Percentiles rank a stretch among this genome's conserved stretches.
These are phyloP conservation scores for Plagiodera versicolora DNA, from an alignment of 2,888 invertebrate genomes.

Conservation along the genomic window DNA sequence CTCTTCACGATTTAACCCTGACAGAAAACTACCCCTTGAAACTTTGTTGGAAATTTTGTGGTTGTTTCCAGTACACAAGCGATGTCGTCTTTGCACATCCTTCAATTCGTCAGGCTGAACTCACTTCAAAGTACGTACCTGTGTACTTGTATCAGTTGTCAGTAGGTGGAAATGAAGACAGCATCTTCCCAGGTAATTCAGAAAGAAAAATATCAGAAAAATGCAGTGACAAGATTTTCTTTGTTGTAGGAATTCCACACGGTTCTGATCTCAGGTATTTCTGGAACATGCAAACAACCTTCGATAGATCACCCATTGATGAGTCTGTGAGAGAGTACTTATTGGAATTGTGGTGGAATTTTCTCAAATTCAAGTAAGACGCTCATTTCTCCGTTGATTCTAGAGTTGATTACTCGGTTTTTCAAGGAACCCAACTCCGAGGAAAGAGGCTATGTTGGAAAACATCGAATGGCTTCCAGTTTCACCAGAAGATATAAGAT, in stretches of 20 bases:
- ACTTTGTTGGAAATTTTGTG: too few relatives aligned
- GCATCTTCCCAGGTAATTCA: not conserved
- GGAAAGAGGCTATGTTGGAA: conserved; percentile 6
- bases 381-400: too few relatives aligned
- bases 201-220: too few relatives aligned
- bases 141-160: conserved; percentile 20
- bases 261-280: conserved; percentile 5
- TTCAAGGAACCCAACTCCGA: conserved; percentile 19
- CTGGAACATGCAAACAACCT: not conserved
- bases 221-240: too few relatives aligned
- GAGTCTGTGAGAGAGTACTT: conserved; percentile 4
- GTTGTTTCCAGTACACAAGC: conserved; percentile 12
- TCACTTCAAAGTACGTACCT: conserved; percentile 13
- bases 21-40: too few relatives aligned
- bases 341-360: conserved; percentile 17
- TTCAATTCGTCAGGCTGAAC: conserved; percentile 10
- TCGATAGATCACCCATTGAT: not conserved
- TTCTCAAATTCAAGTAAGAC: conserved; percentile 19
- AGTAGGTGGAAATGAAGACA: not conserved
- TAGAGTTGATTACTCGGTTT: too few relatives aligned
- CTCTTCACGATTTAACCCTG: too few relatives aligned
- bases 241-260: not conserved
- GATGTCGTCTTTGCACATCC: conserved; percentile 10
- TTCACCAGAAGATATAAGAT: conserved; percentile 5
- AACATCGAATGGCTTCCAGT: conserved; percentile 13